Base-by-base conservation (phyloP, 2,888 invertebrate species). In the Morinoia aosen region DNA sequence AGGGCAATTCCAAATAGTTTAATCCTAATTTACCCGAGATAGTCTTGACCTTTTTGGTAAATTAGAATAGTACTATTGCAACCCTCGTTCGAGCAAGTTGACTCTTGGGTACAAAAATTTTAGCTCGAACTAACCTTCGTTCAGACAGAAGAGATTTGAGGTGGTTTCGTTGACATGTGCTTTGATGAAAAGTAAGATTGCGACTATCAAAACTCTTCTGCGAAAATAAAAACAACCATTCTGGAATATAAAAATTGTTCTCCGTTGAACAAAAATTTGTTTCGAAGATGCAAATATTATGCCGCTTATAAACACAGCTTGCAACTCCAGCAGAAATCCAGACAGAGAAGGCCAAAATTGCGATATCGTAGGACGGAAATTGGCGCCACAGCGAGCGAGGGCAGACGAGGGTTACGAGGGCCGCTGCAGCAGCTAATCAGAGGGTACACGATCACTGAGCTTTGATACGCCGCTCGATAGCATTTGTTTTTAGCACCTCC, bases 401-500 rank as follows among this genome's bases (percentile, higher is more conserved):
- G 12, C 8, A 16, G 90, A 5, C 48, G 40, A 16, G 5, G 39
- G 40, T 90, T 90, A 90, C 90, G 48, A 39, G 90, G 90, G 39
- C 40, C 90, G 11, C 90, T 90, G 48, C 40, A 40, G 16, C 90
- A 90, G 90, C 39, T 90, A 90, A 90, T 90, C 48, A 90, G 39
- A 90, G 90, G 48, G 90, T 48, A 90, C 16, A 39, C 90, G 90
- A 90, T 90, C 90, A 39, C 90, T 90, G 12, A 10, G 40, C 90
- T 90, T 90, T 90, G 90, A 90, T 90, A 90, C 39, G 90, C 40
- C 39, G 40, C 90, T 90, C 48, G 90, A 90, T 48, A 40, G 90
- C 90, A 90, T 90, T 90, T 90, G 90, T 90, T 90, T 90, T 90
- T 90, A 90, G 90, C 90, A 90, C 90, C 90, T 90, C 10, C 40